These are phyloP conservation scores for Ianthella basta DNA, from an alignment of 37 sponge, comb jelly and placozoan genomes.

Conservation along the genomic window DNA sequence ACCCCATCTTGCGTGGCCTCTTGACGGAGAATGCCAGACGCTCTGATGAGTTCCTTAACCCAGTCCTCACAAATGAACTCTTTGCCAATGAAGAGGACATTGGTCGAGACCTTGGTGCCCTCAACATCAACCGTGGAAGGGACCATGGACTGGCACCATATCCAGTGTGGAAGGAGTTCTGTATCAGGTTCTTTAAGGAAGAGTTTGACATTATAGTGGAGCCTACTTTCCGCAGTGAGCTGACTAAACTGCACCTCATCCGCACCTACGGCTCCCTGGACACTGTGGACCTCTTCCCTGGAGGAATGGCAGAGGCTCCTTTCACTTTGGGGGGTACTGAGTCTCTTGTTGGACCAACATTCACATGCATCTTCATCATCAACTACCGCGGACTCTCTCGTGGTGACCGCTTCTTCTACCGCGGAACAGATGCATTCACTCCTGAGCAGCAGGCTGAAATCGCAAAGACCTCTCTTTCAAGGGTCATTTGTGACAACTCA, in stretches of 20 bases:
- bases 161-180: slow-evolving; percentile 52
- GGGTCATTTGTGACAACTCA: slow-evolving; percentile 88
- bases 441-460: slow-evolving; percentile 55
- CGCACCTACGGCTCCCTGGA: slow-evolving; percentile 28
- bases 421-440: slow-evolving; percentile 70
- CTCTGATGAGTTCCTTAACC: slow-evolving; percentile 72
- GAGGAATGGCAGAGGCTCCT: slow-evolving; percentile 78
- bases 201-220: not conserved
- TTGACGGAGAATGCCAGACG: slow-evolving; percentile 35
- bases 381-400: slow-evolving; percentile 68
- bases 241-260: not conserved
- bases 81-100: slow-evolving; percentile 24
- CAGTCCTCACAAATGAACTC: slow-evolving; percentile 64
- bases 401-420: slow-evolving; percentile 92
- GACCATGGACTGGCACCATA: slow-evolving; percentile 91
- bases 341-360: slow-evolving; percentile 80
- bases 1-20: slow-evolving; percentile 71
- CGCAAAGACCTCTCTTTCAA: slow-evolving; percentile 52
- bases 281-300: slow-evolving; percentile 74
- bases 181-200: slow-evolving; percentile 25
- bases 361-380: slow-evolving; percentile 87
- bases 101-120: slow-evolving; percentile 78
- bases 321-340: not conserved
- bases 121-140: slow-evolving; percentile 86
- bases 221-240: not conserved